These are phyloP conservation scores for Oreochromis aureus DNA, from an alignment of 2,113 vertebrate species.

Conservation along the genomic window DNA sequence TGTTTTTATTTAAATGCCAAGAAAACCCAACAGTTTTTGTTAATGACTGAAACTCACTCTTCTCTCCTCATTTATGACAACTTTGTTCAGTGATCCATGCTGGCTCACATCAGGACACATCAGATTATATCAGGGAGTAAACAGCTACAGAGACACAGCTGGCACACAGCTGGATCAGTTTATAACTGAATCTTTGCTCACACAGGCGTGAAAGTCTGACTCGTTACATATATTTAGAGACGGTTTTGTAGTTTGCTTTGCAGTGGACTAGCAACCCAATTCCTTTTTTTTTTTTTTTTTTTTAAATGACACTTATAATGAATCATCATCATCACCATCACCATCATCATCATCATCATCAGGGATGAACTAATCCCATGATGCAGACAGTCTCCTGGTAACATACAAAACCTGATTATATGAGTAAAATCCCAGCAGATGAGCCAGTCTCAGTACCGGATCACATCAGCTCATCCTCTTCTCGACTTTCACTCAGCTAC, in stretches of 20 bases:
- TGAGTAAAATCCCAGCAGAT: background rate
- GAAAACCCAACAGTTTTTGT: background rate
- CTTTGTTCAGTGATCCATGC: background rate
- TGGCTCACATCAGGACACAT: background rate
- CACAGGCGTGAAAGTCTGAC: background rate
- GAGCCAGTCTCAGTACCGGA: background rate
- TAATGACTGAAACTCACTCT: background rate
- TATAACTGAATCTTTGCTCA: background rate
- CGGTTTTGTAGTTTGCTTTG: background rate
- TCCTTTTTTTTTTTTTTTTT: background rate
- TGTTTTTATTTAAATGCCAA: background rate
- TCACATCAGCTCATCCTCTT: background rate
- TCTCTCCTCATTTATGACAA: no score
- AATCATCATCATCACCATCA: background rate
- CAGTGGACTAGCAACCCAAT: background rate
- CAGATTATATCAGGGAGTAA: background rate
- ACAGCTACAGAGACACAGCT: background rate
- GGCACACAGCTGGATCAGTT: background rate
- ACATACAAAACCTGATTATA: background rate
- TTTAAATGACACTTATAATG: background rate
- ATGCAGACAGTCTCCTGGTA: background rate
- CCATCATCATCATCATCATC: background rate
- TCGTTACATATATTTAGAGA: background rate
- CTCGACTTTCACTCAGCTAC: accelerated
- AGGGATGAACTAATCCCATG: background rate